Evolutionary conservation across 2,113 vertebrate genomes (phyloP).

Genomic region (Pogonocichla stellata): DNA sequence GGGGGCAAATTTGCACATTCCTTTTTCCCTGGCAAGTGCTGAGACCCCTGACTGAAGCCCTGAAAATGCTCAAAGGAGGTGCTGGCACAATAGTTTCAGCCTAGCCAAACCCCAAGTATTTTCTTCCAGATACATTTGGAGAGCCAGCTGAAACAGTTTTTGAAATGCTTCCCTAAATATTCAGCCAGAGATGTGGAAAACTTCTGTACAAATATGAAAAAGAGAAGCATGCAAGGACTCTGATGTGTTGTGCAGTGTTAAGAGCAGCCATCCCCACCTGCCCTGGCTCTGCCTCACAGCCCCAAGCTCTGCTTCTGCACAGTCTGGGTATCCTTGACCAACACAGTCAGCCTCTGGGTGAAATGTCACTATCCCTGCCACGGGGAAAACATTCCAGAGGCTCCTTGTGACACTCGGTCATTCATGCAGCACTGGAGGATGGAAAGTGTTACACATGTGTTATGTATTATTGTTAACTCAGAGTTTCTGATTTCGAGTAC

Average conservation of each 20-base stretch:
- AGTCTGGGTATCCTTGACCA: neutral
- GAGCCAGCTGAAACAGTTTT: neutral
- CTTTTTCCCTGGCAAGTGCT: neutral
- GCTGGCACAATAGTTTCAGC: neutral
- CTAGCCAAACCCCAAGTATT: neutral
- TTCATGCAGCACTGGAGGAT: neutral
- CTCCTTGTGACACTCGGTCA: neutral
- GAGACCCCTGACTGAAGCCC: neutral
- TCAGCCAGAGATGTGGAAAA: neutral
- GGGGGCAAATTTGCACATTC: neutral
- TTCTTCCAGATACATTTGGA: neutral
- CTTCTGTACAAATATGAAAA: neutral
- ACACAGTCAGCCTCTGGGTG: neutral
- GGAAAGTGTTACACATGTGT: conserved; percentile 18
- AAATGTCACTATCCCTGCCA: neutral
- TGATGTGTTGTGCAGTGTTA: neutral
- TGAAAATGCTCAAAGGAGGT: neutral
- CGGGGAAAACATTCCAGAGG: neutral
- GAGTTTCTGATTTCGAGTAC: conserved; percentile 22
- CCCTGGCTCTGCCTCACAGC: neutral
- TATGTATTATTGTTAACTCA: neutral
- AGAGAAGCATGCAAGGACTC: neutral
- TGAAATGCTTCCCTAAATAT: conserved; percentile 1
- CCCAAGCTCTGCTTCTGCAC: neutral
- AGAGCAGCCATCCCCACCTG: neutral